These are phyloP conservation scores for Schmidtea mediterranea DNA, from an alignment of 1,140 invertebrate genomes.

Conservation along the genomic window DNA sequence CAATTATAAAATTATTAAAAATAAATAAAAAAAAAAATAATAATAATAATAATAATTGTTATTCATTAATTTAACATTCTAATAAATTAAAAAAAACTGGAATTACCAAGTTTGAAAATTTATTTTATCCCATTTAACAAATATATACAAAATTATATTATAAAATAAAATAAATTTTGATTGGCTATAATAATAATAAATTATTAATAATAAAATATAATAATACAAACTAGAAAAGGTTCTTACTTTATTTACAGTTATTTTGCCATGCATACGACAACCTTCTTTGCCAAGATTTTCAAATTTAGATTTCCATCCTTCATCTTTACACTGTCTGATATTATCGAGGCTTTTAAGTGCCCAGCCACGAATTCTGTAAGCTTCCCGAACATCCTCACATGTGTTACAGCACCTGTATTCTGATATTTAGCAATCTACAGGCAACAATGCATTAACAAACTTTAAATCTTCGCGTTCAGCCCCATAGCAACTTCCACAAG, in stretches of 20 bases:
- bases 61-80: too few species aligned
- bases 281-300: slow-evolving; percentile 34
- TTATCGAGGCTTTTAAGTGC: slow-evolving; percentile 43
- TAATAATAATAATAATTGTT: too few species aligned
- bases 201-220: slow-evolving; percentile 4
- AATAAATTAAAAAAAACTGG: too few species aligned
- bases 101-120: too few species aligned
- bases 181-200: too few species aligned
- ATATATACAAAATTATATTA: too few species aligned
- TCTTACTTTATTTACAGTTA: slow-evolving; percentile 68
- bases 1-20: too few species aligned
- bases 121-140: too few species aligned
- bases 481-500: slow-evolving; percentile 48
- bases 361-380: slow-evolving; percentile 64
- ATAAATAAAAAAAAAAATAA: too few species aligned
- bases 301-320: slow-evolving; percentile 40
- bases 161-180: too few species aligned
- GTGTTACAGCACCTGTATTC: slow-evolving; percentile 64
- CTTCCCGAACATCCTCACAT: slow-evolving; percentile 72
- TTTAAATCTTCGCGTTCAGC: slow-evolving; percentile 43
- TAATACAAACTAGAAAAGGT: background rate
- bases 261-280: slow-evolving; percentile 59
- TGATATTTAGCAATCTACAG: slow-evolving; percentile 11
- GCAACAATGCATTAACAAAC: slow-evolving; percentile 26
- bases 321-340: slow-evolving; percentile 66